These are phyloP conservation scores for Camarhynchus parvulus DNA, from an alignment of 2,113 vertebrate genomes.

Conservation along the genomic window DNA sequence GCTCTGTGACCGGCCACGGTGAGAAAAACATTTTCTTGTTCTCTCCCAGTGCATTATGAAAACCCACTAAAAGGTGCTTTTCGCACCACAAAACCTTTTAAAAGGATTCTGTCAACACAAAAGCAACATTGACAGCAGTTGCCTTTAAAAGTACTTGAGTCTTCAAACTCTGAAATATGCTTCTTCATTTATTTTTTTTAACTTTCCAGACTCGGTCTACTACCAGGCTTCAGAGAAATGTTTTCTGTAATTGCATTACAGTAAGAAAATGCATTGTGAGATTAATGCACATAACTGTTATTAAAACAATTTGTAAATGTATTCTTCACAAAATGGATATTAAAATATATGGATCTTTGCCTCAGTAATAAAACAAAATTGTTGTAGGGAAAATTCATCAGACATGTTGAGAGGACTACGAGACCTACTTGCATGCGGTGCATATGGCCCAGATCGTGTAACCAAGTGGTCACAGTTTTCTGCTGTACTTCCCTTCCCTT, in stretches of 20 bases:
- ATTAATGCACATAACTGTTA: slow-evolving; percentile 6
- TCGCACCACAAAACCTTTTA: slow-evolving; percentile 66
- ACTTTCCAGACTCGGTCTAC: not conserved
- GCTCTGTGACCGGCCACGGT: not conserved
- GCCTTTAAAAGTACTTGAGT: slow-evolving; percentile 10
- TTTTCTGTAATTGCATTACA: not conserved
- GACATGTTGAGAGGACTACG: fast-evolving
- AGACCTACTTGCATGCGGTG: not conserved
- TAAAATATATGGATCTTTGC: not conserved
- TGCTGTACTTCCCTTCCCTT: not conserved
- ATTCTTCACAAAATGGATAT: not conserved
- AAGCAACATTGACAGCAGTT: slow-evolving; percentile 20
- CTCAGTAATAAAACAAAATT: not conserved
- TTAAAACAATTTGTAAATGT: slow-evolving; percentile 14
- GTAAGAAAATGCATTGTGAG: slow-evolving; percentile 9
- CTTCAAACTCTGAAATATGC: slow-evolving; percentile 4
- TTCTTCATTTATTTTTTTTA: not conserved
- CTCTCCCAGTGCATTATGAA: slow-evolving; percentile 41
- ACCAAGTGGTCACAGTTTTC: not conserved
- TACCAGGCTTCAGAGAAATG: not conserved
- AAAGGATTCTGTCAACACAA: slow-evolving; percentile 54
- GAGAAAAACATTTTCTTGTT: slow-evolving; percentile 66
- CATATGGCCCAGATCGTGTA: not conserved
- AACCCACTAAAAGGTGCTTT: slow-evolving; percentile 68
- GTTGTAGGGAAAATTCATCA: not conserved